These are phyloP conservation scores for Apocheima hispidaria DNA, from an alignment of 2,888 invertebrate species.

Conservation along the genomic window DNA sequence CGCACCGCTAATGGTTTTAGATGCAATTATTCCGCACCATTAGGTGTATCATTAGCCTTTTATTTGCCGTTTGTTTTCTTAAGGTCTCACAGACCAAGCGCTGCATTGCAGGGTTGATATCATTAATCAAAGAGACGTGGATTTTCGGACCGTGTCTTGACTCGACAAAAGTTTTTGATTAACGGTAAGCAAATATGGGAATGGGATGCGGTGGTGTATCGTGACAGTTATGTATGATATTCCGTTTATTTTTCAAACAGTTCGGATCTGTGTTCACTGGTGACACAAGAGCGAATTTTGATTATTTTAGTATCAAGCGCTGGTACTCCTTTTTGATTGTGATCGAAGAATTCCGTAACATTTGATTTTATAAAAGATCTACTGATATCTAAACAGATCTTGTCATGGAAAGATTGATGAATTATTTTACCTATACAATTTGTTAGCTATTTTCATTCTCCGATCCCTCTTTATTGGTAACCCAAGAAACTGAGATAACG, in stretches of 20 bases:
- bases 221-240: slow-evolving; percentile 33
- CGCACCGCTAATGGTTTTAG: slow-evolving; percentile 67
- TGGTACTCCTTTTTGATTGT: slow-evolving; percentile 33
- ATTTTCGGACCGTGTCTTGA: slow-evolving; percentile 55
- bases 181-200: slow-evolving; percentile 79
- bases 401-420: slow-evolving; percentile 33
- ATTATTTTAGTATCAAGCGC: not conserved
- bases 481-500: not conserved
- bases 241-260: not conserved
- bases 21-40: slow-evolving; percentile 79
- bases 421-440: slow-evolving; percentile 15
- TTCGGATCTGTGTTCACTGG: not conserved
- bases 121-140: slow-evolving; percentile 73
- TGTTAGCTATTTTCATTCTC: not conserved
- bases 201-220: slow-evolving; percentile 49
- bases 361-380: slow-evolving; percentile 30
- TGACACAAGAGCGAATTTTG: slow-evolving; percentile 12
- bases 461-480: not conserved
- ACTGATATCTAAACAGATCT: slow-evolving; percentile 31
- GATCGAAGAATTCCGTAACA: slow-evolving; percentile 31
- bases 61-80: slow-evolving; percentile 77
- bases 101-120: slow-evolving; percentile 67
- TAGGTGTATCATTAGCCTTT: slow-evolving; percentile 78
- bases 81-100: slow-evolving; percentile 62
- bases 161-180: slow-evolving; percentile 78